Base-by-base conservation (phyloP, 2,888 invertebrate species). In the Drosophila pegasa region DNA sequence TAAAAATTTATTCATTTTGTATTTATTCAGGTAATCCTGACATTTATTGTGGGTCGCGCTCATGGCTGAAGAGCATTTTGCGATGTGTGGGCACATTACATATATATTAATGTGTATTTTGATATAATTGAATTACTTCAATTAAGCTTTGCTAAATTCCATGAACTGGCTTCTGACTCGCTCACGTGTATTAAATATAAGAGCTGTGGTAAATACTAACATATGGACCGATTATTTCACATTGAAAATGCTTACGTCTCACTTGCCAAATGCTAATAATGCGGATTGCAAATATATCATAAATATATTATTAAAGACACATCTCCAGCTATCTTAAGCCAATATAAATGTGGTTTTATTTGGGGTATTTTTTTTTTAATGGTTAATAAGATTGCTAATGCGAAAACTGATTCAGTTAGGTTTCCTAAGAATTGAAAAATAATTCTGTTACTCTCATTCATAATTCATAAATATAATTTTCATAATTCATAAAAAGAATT, bases 1-100 rank as follows among this genome's bases (percentile, higher is more conserved):
- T 65, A 33, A 65, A 74, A 57, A 59, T 43, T n/a, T 59, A 59
- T 66, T 59, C 43, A 57, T 59, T 62, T 54, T 37, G n/a, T 40
- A 66, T 71, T 65, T 65, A 61, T 52, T 47, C 54, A 47, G 57
- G 40, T 61, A 48, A 57, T 56, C 35, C 41, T 27, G 25, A 38
- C 40, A 40, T 59, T 55, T 45, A 45, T 43, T 43, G 25, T 22
- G n/a, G 25, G n/a, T n/a, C n/a, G 25, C n/a, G 1, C 25, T 25
- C 9, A 8, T 2, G 25, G n/a, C 25, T 27, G 25, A 3, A 27
- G 27, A 16, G 43, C 2, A 8, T 16, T 43, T 43, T 16, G 16
- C 43, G 10, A 16, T 27, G 25, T 45, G 45, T 9, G 16, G n/a
- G 10, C 10, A 35, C 4, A 22, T 14, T 10, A n/a, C 10, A 25